Conservation (phyloP, 2,113 vertebrate genomes). For the Recurvirostra avosetta region DNA sequence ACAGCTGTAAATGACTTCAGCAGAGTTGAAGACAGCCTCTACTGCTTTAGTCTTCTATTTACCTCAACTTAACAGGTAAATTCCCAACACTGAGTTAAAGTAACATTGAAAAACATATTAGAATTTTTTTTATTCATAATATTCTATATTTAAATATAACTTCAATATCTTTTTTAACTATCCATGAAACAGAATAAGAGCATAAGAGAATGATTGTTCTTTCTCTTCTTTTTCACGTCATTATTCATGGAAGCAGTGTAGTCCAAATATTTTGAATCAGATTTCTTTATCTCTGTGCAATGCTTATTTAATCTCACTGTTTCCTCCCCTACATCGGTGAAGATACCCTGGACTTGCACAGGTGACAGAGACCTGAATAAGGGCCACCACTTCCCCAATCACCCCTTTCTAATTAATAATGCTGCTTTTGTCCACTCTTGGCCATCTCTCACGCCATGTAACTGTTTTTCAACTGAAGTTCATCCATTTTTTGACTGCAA, state of each 20-base stretch:
- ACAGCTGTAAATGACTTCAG: neutral
- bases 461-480: neutral
- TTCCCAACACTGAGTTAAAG: neutral
- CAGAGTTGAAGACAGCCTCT: neutral
- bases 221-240: neutral
- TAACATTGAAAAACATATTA: neutral
- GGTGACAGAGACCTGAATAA: neutral
- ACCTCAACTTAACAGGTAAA: neutral
- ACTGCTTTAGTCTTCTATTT: neutral
- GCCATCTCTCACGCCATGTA: neutral
- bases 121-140: neutral
- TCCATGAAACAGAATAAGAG: neutral
- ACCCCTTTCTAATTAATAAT: neutral
- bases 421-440: neutral
- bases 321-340: neutral
- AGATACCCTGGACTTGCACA: neutral
- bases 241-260: neutral
- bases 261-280: neutral
- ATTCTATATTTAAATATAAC: neutral
- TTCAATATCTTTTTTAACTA: neutral
- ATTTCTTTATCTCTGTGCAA: neutral
- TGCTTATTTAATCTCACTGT: neutral
- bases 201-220: neutral
- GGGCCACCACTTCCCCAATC: neutral
- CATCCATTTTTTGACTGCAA: neutral